phyloP scores from a whole-genome alignment of 2,113 vertebrate species.

The Pleuronectes platessa region DNA sequence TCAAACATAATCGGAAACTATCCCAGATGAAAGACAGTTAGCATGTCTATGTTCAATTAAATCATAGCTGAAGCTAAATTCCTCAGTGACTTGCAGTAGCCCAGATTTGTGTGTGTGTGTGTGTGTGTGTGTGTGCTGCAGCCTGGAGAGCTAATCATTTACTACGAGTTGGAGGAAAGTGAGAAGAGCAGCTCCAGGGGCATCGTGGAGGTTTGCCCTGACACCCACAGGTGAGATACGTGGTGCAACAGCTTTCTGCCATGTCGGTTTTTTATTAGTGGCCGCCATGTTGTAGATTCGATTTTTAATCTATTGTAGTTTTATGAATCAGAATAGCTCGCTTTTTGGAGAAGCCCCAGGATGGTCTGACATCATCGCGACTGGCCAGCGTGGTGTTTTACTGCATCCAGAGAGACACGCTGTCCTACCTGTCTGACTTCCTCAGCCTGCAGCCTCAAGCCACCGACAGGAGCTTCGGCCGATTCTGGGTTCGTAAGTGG shows the following conservation, averaged over 20 bases:
- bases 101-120: background rate
- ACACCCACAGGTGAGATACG: conserved; percentile 78
- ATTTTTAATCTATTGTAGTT: background rate
- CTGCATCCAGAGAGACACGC: conserved; percentile 77
- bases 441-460: conserved; percentile 67
- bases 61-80: too few species aligned
- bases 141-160: conserved; percentile 86
- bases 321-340: conserved; percentile 73
- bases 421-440: conserved; percentile 78
- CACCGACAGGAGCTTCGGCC: conserved; percentile 76
- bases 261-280: too few species aligned
- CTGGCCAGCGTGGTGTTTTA: conserved; percentile 88
- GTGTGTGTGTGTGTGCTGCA: conserved; percentile 46
- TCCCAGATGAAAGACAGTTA: background rate
- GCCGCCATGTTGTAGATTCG: background rate
- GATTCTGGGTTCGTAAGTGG: conserved; percentile 81
- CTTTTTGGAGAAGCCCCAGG: conserved; percentile 84
- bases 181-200: conserved; percentile 83
- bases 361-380: conserved; percentile 75
- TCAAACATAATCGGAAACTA: background rate
- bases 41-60: background rate
- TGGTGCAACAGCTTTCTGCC: too few species aligned
- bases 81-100: background rate
- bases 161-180: conserved; percentile 85
- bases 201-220: conserved; percentile 85